phyloP scores from a whole-genome alignment of 1,140 invertebrate species.

The Antheraea pernyi region DNA sequence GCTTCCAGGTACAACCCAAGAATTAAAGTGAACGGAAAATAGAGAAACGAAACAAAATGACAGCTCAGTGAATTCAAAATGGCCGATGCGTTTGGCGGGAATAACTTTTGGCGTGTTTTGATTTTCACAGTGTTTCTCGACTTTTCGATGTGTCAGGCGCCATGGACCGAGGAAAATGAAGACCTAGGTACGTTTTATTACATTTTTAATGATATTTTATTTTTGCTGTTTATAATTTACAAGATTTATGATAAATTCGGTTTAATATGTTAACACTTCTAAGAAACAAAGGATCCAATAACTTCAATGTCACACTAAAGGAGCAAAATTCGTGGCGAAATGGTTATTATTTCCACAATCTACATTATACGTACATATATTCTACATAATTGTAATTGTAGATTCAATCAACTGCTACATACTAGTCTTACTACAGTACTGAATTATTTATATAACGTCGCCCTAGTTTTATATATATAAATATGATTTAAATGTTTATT shows the following conservation, averaged over 20 bases:
- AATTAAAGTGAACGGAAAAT: not conserved
- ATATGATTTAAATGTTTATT: too few relatives aligned
- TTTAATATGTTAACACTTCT: too few relatives aligned
- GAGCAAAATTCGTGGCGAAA: too few relatives aligned
- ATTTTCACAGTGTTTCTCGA: constrained; percentile 29
- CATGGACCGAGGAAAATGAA: constrained; percentile 27
- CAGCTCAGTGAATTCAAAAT: constrained; percentile 26
- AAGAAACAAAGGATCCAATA: too few relatives aligned
- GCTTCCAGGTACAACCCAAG: constrained; percentile 22
- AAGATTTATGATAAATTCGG: not conserved
- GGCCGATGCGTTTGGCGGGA: constrained; percentile 29
- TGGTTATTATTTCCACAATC: too few relatives aligned
- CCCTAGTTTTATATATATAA: too few relatives aligned
- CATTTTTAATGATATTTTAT: not conserved
- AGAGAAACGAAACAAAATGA: constrained; percentile 13
- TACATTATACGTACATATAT: too few relatives aligned
- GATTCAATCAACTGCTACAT: too few relatives aligned
- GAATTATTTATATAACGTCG: too few relatives aligned
- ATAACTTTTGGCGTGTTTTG: constrained; percentile 20
- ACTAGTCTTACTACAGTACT: too few relatives aligned
- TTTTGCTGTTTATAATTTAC: not conserved
- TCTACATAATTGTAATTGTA: too few relatives aligned
- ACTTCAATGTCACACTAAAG: too few relatives aligned
- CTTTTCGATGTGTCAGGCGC: constrained; percentile 18
- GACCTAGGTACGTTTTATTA: constrained; percentile 31